These are phyloP conservation scores for Barnardius zonarius DNA, from an alignment of 2,113 vertebrate species.

Conservation along the genomic window DNA sequence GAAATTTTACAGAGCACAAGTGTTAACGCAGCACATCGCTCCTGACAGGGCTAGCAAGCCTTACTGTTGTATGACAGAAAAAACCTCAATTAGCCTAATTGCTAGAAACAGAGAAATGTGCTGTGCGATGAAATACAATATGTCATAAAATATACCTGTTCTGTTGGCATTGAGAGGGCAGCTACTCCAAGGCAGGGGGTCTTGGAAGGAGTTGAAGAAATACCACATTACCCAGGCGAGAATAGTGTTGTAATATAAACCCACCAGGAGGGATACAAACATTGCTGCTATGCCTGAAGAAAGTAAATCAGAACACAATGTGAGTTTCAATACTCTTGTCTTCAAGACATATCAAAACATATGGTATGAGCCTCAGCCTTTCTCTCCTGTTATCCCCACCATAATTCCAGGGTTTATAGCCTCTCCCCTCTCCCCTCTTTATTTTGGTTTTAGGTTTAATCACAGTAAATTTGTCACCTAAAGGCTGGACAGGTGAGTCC, in stretches of 20 bases:
- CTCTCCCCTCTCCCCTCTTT: background rate
- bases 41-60: background rate
- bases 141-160: conserved; percentile 76
- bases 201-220: conserved; percentile 96
- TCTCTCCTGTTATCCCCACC: background rate
- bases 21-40: background rate
- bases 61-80: background rate
- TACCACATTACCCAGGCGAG: conserved; percentile 97
- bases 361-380: background rate
- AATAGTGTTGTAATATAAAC: conserved; percentile 92
- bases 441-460: background rate
- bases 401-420: background rate
- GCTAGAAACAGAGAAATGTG: background rate
- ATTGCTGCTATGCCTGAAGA: conserved; percentile 85
- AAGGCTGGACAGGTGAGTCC: background rate
- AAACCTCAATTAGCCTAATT: background rate
- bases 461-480: background rate
- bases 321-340: background rate
- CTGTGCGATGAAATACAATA: background rate
- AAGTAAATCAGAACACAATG: background rate
- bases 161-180: conserved; percentile 80
- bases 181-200: conserved; percentile 85
- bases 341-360: background rate
- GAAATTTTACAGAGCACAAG: background rate
- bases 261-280: conserved; percentile 85